Conservation (phyloP, 2,797 vertebrate species). For the Diceros bicornis region DNA sequence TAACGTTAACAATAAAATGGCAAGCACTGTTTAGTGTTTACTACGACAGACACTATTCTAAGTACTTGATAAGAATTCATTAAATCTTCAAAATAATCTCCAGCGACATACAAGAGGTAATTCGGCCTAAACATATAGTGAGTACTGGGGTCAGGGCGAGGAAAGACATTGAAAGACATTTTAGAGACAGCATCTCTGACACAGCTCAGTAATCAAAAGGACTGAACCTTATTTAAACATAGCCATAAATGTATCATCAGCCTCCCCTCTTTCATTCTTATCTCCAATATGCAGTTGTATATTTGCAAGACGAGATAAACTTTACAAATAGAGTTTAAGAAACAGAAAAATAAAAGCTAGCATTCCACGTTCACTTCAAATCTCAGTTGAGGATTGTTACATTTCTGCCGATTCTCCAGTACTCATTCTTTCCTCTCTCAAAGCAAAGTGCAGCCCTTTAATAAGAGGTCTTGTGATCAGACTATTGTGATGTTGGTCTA, state of each 20-base stretch:
- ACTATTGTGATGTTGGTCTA: fast-evolving
- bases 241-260: slow-evolving; percentile 80
- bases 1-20: not conserved
- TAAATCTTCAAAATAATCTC: slow-evolving; percentile 33
- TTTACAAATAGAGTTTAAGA: not conserved
- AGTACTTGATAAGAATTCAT: not conserved
- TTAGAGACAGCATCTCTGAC: slow-evolving; percentile 55
- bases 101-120: not conserved
- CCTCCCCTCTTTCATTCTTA: slow-evolving; percentile 76
- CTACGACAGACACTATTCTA: not conserved
- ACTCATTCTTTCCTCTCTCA: not conserved
- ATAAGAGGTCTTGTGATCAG: fast-evolving
- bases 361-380: slow-evolving; percentile 52
- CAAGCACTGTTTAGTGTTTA: not conserved
- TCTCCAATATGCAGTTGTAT: slow-evolving; percentile 72
- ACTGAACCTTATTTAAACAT: slow-evolving; percentile 81
- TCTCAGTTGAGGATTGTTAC: not conserved
- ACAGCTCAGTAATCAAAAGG: slow-evolving; percentile 78
- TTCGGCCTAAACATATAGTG: not conserved
- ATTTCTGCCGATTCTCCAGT: not conserved
- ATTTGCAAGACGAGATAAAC: slow-evolving; percentile 32
- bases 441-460: not conserved
- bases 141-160: not conserved
- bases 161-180: not conserved
- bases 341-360: slow-evolving; percentile 53